phyloP scores from a whole-genome alignment of 2,113 vertebrate genomes.

The Speoplatyrhinus poulsoni region DNA sequence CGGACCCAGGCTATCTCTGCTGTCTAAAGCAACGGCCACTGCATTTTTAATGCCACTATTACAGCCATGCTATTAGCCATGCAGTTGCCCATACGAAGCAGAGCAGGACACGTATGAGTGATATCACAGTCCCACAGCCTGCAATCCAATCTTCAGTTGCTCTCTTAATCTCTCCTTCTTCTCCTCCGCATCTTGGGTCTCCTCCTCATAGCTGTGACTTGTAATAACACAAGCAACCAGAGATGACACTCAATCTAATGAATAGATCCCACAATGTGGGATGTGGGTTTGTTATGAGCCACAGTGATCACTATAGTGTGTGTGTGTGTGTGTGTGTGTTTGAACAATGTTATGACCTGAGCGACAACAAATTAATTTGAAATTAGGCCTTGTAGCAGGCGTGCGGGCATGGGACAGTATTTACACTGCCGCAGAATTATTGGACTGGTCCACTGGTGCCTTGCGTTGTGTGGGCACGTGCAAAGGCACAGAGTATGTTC shows the following conservation, averaged over 20 bases:
- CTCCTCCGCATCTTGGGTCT: not conserved
- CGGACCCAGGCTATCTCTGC: slow-evolving; percentile 1
- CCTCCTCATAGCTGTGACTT: slow-evolving; percentile 33
- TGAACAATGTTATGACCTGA: slow-evolving; percentile 3
- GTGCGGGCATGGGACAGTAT: not conserved
- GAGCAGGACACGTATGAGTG: slow-evolving; percentile 13
- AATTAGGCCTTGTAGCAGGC: not conserved
- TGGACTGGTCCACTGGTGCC: not conserved
- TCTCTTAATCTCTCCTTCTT: slow-evolving; percentile 17
- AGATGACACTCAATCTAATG: slow-evolving; percentile 52
- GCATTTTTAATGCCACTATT: slow-evolving; percentile 12
- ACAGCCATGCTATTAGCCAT: slow-evolving; percentile 29
- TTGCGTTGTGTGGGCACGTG: not conserved
- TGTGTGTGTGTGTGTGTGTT: slow-evolving; percentile 35
- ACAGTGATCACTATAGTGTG: slow-evolving; percentile 3
- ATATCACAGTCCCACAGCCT: slow-evolving; percentile 30
- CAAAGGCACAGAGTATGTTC: no score
- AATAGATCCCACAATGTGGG: slow-evolving; percentile 56
- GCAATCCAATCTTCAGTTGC: not conserved
- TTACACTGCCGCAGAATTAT: not conserved
- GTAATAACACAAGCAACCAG: slow-evolving; percentile 45
- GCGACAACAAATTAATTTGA: not conserved
- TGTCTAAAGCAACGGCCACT: not conserved
- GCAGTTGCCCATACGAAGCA: not conserved
- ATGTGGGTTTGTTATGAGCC: slow-evolving; percentile 47